A percentile compares a stretch with the other conserved stretches of the same genome.
phyloP scores from a whole-genome alignment of 2,888 invertebrate species.

The Eilema caniola region DNA sequence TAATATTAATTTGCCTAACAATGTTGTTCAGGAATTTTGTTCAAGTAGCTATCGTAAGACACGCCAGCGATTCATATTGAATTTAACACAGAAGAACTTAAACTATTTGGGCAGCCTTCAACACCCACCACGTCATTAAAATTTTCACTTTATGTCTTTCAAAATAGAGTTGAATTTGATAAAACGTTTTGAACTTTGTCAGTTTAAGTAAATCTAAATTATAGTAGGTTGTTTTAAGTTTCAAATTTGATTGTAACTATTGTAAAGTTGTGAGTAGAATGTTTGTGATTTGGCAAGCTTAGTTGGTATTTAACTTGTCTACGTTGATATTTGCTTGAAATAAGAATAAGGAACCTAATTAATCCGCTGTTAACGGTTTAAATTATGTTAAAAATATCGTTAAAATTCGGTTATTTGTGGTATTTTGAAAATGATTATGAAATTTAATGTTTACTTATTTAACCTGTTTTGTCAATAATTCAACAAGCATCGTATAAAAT shows the following conservation, averaged over 20 bases:
- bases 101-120: constrained; percentile 53
- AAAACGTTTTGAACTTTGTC: constrained; percentile 1
- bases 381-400: not conserved
- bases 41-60: constrained; percentile 56
- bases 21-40: constrained; percentile 46
- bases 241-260: constrained; percentile 52
- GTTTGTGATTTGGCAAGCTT: constrained; percentile 60
- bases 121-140: constrained; percentile 21
- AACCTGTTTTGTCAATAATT: too few species aligned
- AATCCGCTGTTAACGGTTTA: constrained; percentile 44
- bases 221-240: constrained; percentile 50
- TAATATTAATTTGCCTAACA: constrained; percentile 8
- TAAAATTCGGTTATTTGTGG: not conserved
- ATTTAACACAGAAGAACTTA: constrained; percentile 58
- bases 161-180: constrained; percentile 35
- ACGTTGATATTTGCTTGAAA: constrained; percentile 51
- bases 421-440: not conserved
- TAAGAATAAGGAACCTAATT: constrained; percentile 58
- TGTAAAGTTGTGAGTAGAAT: constrained; percentile 54
- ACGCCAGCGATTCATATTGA: constrained; percentile 50
- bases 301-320: constrained; percentile 68
- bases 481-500: too few species aligned
- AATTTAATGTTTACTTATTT: too few species aligned
- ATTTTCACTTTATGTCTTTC: constrained; percentile 22
- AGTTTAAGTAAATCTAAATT: constrained; percentile 53